Percentiles rank a stretch among this genome's conserved stretches.
These are phyloP conservation scores for Mixornis gularis DNA, from an alignment of 2,113 vertebrate species.

Conservation along the genomic window DNA sequence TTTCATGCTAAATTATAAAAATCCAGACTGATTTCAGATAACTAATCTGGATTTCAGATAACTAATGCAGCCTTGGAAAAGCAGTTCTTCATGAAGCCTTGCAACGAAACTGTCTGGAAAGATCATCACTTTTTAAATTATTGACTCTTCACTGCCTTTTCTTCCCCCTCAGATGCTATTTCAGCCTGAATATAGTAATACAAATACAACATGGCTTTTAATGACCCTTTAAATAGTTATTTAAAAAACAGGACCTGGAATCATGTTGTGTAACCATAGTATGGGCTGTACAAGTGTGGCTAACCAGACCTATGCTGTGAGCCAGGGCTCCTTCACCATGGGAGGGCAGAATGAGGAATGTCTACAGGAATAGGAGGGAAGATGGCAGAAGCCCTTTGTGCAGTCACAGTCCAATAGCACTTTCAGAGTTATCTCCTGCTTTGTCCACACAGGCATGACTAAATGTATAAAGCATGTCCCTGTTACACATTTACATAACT, in stretches of 20 bases:
- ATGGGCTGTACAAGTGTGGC: not conserved
- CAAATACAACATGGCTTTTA: not conserved
- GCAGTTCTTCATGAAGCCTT: not conserved
- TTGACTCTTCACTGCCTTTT: not conserved
- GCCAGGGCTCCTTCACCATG: not conserved
- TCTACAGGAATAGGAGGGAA: not conserved
- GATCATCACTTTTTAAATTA: not conserved
- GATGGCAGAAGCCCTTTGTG: not conserved
- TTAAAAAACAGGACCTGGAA: not conserved
- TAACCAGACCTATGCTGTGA: not conserved
- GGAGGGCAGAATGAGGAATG: not conserved
- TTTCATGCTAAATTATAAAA: not conserved
- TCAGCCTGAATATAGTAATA: not conserved
- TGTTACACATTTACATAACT: not conserved
- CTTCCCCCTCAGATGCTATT: not conserved
- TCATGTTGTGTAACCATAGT: not conserved
- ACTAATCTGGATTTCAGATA: not conserved
- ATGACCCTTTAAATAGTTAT: not conserved
- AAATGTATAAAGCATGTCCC: not conserved
- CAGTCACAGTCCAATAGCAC: not conserved
- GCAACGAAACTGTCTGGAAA: not conserved
- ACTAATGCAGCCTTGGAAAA: not conserved
- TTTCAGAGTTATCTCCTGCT: not conserved
- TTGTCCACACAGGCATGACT: not conserved
- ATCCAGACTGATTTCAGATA: not conserved